phyloP scores from a whole-genome alignment of 2,888 invertebrate species.

The Mythimna ferrago region DNA sequence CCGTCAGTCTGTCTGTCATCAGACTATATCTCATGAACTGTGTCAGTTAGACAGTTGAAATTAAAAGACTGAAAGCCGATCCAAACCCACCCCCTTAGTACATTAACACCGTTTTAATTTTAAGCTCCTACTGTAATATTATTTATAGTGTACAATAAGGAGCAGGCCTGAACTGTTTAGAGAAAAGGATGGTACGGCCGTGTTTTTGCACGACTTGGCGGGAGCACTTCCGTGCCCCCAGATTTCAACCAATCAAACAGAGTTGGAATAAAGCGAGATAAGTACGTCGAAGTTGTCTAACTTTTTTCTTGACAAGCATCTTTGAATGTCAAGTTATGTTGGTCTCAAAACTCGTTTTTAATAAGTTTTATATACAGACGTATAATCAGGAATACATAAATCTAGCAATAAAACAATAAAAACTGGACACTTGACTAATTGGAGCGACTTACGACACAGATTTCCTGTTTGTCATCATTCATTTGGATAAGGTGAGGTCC shows the following conservation, averaged over 20 bases:
- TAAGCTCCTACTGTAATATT: too few species aligned
- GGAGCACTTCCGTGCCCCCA: too few species aligned
- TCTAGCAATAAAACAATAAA: slow-evolving; percentile 36
- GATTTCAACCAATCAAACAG: background rate
- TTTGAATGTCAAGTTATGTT: background rate
- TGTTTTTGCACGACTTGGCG: too few species aligned
- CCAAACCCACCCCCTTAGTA: too few species aligned
- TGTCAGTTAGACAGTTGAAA: too few species aligned
- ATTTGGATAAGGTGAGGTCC: slow-evolving; percentile 26
- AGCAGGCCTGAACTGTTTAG: too few species aligned
- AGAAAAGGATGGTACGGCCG: too few species aligned
- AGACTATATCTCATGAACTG: too few species aligned
- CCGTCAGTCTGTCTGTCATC: too few species aligned
- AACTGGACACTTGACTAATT: slow-evolving; percentile 51
- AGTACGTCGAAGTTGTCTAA: background rate
- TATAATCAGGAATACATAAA: slow-evolving; percentile 36
- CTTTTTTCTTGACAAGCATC: background rate
- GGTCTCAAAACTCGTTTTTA: background rate
- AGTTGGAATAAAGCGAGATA: too few species aligned
- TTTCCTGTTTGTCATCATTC: slow-evolving; percentile 53
- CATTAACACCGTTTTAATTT: too few species aligned
- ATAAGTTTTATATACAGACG: background rate
- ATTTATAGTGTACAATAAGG: too few species aligned
- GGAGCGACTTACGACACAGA: slow-evolving; percentile 45
- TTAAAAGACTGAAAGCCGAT: background rate